A percentile compares a stretch with the other conserved stretches of the same genome.
Conservation (phyloP, 2,888 invertebrate genomes). For the Neoaliturus tenellus region DNA sequence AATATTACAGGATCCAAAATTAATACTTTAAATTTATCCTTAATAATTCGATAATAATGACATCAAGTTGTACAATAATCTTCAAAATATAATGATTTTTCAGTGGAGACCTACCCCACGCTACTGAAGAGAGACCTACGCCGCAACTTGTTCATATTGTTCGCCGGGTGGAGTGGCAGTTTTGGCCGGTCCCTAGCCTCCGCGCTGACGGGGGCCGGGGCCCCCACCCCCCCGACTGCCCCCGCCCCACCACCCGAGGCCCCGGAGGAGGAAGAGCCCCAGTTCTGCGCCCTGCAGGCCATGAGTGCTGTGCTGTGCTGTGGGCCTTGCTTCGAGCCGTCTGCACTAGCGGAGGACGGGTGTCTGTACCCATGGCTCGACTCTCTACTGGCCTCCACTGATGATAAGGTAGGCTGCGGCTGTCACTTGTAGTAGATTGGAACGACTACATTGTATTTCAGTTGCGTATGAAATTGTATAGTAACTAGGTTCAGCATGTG, state of each 20-base stretch:
- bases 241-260: slow-evolving; percentile 67
- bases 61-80: no score
- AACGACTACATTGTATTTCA: no score
- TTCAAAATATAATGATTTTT: no score
- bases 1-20: no score
- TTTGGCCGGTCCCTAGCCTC: slow-evolving; percentile 81
- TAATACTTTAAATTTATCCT: no score
- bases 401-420: slow-evolving; percentile 89
- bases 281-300: slow-evolving; percentile 84
- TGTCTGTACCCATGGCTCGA: slow-evolving; percentile 96
- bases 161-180: slow-evolving; percentile 96
- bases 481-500: no score
- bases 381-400: slow-evolving; percentile 90
- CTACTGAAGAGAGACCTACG: slow-evolving; percentile 92
- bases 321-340: slow-evolving; percentile 94
- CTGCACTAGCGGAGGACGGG: slow-evolving; percentile 92
- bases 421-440: no score
- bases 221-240: neutral
- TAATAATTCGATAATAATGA: no score
- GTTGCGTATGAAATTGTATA: no score
- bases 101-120: slow-evolving; percentile 92
- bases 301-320: slow-evolving; percentile 98
- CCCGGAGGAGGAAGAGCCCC: slow-evolving; percentile 73
- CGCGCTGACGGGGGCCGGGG: slow-evolving; percentile 64
- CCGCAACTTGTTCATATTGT: slow-evolving; percentile 91